These are phyloP conservation scores for Drosophila crucigera DNA, from an alignment of 2,888 invertebrate genomes.

Conservation along the genomic window DNA sequence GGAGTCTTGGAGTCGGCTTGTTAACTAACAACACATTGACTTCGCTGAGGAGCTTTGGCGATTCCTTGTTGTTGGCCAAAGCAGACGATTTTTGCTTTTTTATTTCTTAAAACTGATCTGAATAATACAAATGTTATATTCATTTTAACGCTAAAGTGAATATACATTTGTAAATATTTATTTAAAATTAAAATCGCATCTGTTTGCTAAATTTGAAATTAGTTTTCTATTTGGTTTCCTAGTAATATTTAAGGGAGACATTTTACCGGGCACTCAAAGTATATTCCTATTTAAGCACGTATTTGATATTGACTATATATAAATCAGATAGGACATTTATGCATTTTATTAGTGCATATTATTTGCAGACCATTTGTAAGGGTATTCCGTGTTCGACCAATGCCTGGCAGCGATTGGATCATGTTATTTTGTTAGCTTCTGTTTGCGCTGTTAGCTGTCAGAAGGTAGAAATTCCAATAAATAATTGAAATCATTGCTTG, in stretches of 20 bases:
- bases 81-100: neutral
- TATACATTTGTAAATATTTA: neutral
- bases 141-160: neutral
- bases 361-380: neutral
- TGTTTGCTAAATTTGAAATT: neutral
- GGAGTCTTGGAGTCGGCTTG: neutral
- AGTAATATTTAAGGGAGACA: neutral
- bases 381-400: constrained; percentile 21
- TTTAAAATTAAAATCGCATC: neutral
- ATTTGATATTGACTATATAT: neutral
- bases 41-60: too few species aligned
- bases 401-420: neutral
- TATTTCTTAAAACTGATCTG: neutral
- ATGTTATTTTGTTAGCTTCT: constrained; percentile 51
- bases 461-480: constrained; percentile 79
- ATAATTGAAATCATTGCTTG: constrained; percentile 76
- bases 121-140: neutral
- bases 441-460: constrained; percentile 76
- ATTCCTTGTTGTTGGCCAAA: neutral
- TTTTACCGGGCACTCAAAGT: neutral
- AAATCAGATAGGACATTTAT: neutral
- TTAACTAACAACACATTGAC: constrained; percentile 1
- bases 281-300: neutral
- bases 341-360: neutral
- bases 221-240: neutral